These are phyloP conservation scores for Galeruca laticollis DNA, from an alignment of 2,888 invertebrate genomes.

Conservation along the genomic window DNA sequence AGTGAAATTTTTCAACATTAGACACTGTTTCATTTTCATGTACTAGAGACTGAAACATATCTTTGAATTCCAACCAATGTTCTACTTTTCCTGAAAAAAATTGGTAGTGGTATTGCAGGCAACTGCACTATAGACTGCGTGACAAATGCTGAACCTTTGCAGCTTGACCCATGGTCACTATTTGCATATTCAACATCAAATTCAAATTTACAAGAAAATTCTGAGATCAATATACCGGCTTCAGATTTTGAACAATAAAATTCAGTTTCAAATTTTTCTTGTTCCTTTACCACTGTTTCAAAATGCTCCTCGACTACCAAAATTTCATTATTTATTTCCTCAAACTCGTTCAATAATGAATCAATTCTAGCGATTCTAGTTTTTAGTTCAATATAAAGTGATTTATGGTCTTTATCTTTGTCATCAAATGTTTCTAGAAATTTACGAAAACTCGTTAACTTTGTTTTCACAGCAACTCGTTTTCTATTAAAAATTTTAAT, in stretches of 20 bases:
- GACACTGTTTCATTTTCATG: conserved; percentile 31
- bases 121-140: too few species aligned
- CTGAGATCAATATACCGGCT: neutral
- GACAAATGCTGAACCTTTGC: neutral
- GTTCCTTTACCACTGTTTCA: neutral
- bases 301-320: neutral
- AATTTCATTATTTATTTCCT: too few species aligned
- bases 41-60: conserved; percentile 35
- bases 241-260: neutral
- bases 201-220: neutral
- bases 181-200: neutral
- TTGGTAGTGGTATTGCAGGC: conserved; percentile 32
- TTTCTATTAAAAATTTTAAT: conserved; percentile 6
- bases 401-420: neutral
- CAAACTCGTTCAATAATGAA: too few species aligned
- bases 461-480: neutral
- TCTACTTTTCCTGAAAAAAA: conserved; percentile 31
- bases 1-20: conserved; percentile 39
- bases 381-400: neutral
- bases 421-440: neutral
- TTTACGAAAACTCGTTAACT: conserved; percentile 16
- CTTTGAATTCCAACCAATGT: conserved; percentile 36
- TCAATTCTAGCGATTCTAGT: neutral
- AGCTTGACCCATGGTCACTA: neutral
- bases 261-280: neutral